phyloP scores from a whole-genome alignment of 2,888 invertebrate species.

The Carterocephalus palaemon region DNA sequence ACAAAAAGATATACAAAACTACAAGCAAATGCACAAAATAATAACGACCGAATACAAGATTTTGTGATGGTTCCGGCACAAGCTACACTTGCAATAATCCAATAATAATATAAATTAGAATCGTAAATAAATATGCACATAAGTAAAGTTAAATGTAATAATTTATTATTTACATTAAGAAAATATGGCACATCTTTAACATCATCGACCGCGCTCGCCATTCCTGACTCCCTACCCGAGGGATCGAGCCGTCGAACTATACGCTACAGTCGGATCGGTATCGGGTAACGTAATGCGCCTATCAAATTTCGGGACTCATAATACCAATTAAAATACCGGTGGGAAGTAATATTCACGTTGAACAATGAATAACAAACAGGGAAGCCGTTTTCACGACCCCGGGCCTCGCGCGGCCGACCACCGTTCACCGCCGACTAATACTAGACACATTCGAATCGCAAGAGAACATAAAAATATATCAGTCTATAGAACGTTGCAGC shows the following conservation, averaged over 20 bases:
- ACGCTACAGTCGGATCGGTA: slow-evolving; percentile 31
- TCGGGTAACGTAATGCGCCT: slow-evolving; percentile 31
- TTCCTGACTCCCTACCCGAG: slow-evolving; percentile 27
- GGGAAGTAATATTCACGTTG: slow-evolving; percentile 70
- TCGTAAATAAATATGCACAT: slow-evolving; percentile 74
- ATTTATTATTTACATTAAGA: slow-evolving; percentile 77
- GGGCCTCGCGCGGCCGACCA: slow-evolving; percentile 58
- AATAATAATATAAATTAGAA: slow-evolving; percentile 48
- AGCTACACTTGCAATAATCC: slow-evolving; percentile 41
- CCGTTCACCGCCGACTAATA: slow-evolving; percentile 49
- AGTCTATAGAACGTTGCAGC: slow-evolving; percentile 63
- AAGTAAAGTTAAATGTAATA: slow-evolving; percentile 57
- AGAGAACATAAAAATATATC: slow-evolving; percentile 72
- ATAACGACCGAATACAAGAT: slow-evolving; percentile 53
- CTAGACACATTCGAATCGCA: slow-evolving; percentile 69
- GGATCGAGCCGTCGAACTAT: slow-evolving; percentile 35
- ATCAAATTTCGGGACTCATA: slow-evolving; percentile 58
- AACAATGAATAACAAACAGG: slow-evolving; percentile 19
- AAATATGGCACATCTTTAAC: slow-evolving; percentile 77
- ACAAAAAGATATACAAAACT: slow-evolving; percentile 47
- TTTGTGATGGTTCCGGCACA: slow-evolving; percentile 62
- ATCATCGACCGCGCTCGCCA: slow-evolving; percentile 63
- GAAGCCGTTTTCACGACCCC: slow-evolving; percentile 39
- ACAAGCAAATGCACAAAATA: slow-evolving; percentile 75
- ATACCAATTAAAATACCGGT: slow-evolving; percentile 79